Evolutionary conservation across 1,140 invertebrate genomes (phyloP).

Genomic region (Aphidius gifuensis): DNA sequence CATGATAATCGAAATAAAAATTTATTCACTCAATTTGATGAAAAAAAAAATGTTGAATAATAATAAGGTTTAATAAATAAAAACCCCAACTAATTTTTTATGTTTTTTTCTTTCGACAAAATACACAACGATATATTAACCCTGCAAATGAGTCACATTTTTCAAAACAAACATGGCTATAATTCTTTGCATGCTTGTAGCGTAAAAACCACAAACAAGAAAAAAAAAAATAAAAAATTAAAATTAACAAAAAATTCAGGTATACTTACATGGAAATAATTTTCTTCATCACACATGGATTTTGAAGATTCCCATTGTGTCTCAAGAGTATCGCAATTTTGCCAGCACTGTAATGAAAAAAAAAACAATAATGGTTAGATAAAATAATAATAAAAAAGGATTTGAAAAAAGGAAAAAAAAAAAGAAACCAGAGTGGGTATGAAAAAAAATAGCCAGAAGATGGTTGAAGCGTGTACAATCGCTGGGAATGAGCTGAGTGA

Average conservation of each 20-base stretch:
- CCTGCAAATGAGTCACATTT: conserved; percentile 29
- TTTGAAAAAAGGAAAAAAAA: conserved; percentile 18
- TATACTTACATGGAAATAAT: conserved; percentile 68
- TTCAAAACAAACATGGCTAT: conserved; percentile 26
- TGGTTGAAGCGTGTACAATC: neutral
- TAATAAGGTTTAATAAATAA: neutral
- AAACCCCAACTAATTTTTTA: conserved; percentile 6
- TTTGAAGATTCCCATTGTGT: conserved; percentile 71
- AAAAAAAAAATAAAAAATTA: conserved; percentile 13
- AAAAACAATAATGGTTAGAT: conserved; percentile 25
- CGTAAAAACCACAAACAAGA: conserved; percentile 8
- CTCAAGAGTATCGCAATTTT: conserved; percentile 72
- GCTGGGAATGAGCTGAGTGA: conserved; percentile 29
- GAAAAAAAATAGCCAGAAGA: conserved; percentile 16
- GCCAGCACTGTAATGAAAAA: conserved; percentile 73
- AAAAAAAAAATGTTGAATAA: conserved; percentile 9
- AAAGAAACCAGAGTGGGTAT: conserved; percentile 12
- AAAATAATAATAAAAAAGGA: conserved; percentile 6
- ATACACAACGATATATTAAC: conserved; percentile 22
- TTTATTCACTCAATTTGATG: conserved; percentile 20
- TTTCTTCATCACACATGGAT: conserved; percentile 64
- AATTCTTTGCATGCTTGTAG: conserved; percentile 10
- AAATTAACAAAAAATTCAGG: conserved; percentile 20
- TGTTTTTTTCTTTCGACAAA: conserved; percentile 18
- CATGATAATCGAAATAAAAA: conserved; percentile 13